A percentile compares a stretch with the other conserved stretches of the same genome.
Conservation (phyloP, 2,113 vertebrate genomes). For the Corythornis madagascariensis region DNA sequence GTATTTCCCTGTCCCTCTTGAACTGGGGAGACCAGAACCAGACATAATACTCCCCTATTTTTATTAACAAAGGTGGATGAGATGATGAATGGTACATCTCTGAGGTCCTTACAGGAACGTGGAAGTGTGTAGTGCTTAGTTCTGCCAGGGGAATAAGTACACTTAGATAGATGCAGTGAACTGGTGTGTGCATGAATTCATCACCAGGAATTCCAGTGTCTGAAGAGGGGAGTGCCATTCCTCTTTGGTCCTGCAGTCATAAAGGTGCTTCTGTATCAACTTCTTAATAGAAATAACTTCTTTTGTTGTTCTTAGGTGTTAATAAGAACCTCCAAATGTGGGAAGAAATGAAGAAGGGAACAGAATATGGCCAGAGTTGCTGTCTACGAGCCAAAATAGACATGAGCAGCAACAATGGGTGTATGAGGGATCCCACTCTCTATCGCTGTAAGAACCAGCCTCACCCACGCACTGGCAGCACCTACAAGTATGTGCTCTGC, state of each 20-base stretch:
- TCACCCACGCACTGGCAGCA: constrained; percentile 90
- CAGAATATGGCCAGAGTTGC: constrained; percentile 87
- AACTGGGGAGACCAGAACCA: no score
- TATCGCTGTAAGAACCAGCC: constrained; percentile 94
- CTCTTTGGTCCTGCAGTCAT: background rate
- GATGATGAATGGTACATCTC: background rate
- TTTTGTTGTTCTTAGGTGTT: constrained; percentile 78
- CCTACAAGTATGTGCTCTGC: constrained; percentile 83
- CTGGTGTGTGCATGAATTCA: background rate
- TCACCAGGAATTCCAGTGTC: background rate
- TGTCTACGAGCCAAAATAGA: constrained; percentile 98
- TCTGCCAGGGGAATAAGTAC: background rate
- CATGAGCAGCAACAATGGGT: constrained; percentile 98
- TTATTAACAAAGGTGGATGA: background rate
- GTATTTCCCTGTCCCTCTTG: no score
- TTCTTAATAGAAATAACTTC: background rate
- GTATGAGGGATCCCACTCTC: constrained; percentile 94
- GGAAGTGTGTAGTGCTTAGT: background rate
- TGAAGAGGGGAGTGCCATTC: fast-evolving
- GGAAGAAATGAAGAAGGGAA: constrained; percentile 95
- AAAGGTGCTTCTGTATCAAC: background rate
- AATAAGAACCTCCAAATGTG: constrained; percentile 96
- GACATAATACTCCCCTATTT: background rate
- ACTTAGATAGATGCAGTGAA: background rate
- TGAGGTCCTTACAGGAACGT: background rate